Base-by-base conservation (phyloP, 2,113 vertebrate species). In the Xenus cinereus region DNA sequence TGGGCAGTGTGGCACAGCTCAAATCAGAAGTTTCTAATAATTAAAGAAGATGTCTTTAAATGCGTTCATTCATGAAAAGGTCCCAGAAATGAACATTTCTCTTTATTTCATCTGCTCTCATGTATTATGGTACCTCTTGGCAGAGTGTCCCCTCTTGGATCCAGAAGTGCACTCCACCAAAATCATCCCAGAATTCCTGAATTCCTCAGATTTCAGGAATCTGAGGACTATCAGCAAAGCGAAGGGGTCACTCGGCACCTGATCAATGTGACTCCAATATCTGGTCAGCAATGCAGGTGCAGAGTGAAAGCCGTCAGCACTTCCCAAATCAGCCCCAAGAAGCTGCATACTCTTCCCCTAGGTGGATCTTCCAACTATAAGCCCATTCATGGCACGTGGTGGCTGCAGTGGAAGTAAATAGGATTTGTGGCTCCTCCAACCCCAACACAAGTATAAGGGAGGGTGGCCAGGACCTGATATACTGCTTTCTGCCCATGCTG, bases 261-360 rank as follows among this genome's bases (percentile, higher is more conserved):
- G 69, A 76, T 87, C 83, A 59, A 3, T 7, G 33, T 57, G n/a
- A 53, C 64, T 91, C 35, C 87, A 63, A 53, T 77, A 85, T 63
- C 94, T 7, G 3, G 16, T 72, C n/a, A 43, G 77, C 1, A 24
- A n/a, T 14, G 57, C 71, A 60, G 63, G 85, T 87, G 92, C 39
- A 67, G 94, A 95, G 24, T 87, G 89, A 95, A 78, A 92, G 74
- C 59, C 11, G 1, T 91, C 94, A 95, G 76, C 89, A 35, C 84
- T 35, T 91, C 79, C 23, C 32, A 56, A 67, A 87, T 79, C 71
- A 68, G 45, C 17, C 21, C 48, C 60, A 5, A 20, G 67, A 37
- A 77, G 33, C 54, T 94, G 35, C 48, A 12, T 30, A 33, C 14
- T 84, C 67, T 75, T 86, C 17, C 32, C 12, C 17, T 9, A 18